Evolutionary conservation across 2,888 invertebrate species (phyloP), one percentile per base, ranked within the genome.

Genomic region (Dryobotodes eremita): DNA sequence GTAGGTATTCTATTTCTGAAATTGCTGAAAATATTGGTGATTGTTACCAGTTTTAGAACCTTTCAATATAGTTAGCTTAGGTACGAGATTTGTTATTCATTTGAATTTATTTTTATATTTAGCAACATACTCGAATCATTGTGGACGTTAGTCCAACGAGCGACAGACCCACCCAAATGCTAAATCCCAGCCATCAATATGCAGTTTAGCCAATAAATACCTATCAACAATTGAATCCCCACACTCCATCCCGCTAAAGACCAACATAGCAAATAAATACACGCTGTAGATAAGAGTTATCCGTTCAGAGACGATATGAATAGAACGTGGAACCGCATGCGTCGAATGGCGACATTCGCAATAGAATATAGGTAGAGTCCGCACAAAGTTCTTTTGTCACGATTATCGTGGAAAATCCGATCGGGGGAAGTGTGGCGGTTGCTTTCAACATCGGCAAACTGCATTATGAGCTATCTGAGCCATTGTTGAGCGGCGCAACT

Each of bases 371-470:
- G 82, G 80, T 82, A 87, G 88, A 92, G 93, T 93, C 93, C 91
- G 92, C 89, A 91, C 95, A 95, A 95, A 96, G 96, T 96, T 96
- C 96, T 96, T 96, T 96, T 96, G 96, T 96, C 94, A 93, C 95
- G 96, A 96, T 96, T 96, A 96, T 96, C 96, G 93, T 92, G 94
- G 96, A 94, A 95, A 96, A 96, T 96, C 96, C 96, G 96, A 97
- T 97, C 95, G 94, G 92, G 93, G 94, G 95, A 95, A 96, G 95
- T 95, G 94, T 95, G 94, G 95, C 95, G 93, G 92, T 90, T 90
- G 95, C 95, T 95, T 95, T 95, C 95, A 95, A 95, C 93, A 92
- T 92, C 93, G 93, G 95, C 94, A 95, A 96, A 96, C 96, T 96
- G 96, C 95, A 96, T 96, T 96, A 96, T 96, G 94, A 95, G 95